Evolutionary conservation across 2,113 vertebrate species (phyloP).

Genomic region (Ranitomeya variabilis): DNA sequence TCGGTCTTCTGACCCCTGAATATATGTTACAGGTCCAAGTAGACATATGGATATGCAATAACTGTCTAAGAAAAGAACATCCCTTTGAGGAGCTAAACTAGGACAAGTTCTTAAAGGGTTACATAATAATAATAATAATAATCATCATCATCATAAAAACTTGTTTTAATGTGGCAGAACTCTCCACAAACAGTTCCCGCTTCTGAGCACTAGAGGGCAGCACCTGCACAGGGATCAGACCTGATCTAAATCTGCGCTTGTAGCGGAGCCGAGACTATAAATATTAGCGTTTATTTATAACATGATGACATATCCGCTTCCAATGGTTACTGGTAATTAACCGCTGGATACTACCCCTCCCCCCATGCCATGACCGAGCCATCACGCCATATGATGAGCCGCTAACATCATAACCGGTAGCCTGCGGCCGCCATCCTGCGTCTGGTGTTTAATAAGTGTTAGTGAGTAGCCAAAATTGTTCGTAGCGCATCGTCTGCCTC

Average conservation of each 20-base stretch:
- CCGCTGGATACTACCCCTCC: no score
- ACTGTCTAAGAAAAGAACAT: no score
- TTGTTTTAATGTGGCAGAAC: no score
- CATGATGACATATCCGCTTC: not conserved
- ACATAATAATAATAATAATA: no score
- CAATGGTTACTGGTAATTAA: not conserved
- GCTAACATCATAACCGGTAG: not conserved
- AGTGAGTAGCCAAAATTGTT: not conserved
- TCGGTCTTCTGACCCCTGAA: no score
- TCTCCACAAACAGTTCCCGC: not conserved
- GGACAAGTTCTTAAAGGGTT: no score
- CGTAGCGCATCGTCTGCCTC: not conserved
- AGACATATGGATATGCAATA: no score
- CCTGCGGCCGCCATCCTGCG: no score
- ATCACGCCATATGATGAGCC: not conserved
- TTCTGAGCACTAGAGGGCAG: constrained; percentile 44
- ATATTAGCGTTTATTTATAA: not conserved
- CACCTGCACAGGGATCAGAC: not conserved
- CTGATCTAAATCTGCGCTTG: not conserved
- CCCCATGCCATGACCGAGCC: not conserved
- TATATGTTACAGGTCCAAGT: no score
- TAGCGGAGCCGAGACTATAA: not conserved
- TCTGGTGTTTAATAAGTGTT: no score
- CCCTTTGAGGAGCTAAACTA: no score
- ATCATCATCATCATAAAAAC: no score